A percentile compares a stretch with the other conserved stretches of the same genome.
These are phyloP conservation scores for Drosophila guanche DNA, from an alignment of 1,140 invertebrate genomes.

Conservation along the genomic window DNA sequence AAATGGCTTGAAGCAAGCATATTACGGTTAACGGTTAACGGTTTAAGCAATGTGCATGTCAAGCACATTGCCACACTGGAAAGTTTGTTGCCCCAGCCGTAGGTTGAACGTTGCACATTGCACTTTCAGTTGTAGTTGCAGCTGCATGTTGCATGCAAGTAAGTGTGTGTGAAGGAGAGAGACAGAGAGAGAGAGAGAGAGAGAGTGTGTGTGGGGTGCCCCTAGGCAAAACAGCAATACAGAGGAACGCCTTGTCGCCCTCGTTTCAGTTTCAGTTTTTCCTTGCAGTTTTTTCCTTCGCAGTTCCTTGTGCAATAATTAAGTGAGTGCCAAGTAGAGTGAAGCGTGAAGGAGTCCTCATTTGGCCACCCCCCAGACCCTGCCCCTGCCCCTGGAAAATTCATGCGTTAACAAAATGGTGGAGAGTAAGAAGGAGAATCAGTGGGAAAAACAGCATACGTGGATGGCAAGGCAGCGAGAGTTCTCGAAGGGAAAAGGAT, in stretches of 20 bases:
- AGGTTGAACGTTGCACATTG: too few relatives aligned
- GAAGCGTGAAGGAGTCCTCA: slow-evolving; percentile 69
- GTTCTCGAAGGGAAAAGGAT: background rate
- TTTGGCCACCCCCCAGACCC: slow-evolving; percentile 54
- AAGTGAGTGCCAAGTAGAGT: slow-evolving; percentile 79
- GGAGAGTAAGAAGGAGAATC: slow-evolving; percentile 1
- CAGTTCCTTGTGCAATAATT: slow-evolving; percentile 74
- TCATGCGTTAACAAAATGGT: slow-evolving; percentile 70
- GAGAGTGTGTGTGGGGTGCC: slow-evolving; percentile 12
- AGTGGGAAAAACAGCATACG: background rate
- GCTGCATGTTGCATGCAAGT: slow-evolving; percentile 20
- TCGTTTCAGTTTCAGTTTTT: slow-evolving; percentile 52
- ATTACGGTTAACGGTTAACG: slow-evolving; percentile 33
- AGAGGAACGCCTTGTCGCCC: slow-evolving; percentile 62
- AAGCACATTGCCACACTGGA: slow-evolving; percentile 71
- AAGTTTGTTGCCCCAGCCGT: slow-evolving; percentile 75
- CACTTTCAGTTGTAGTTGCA: slow-evolving; percentile 39
- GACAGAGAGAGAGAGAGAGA: too few relatives aligned
- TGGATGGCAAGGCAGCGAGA: background rate
- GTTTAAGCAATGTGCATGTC: slow-evolving; percentile 67
- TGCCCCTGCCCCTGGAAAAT: slow-evolving; percentile 44
- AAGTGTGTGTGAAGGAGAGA: too few relatives aligned
- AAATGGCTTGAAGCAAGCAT: slow-evolving; percentile 54
- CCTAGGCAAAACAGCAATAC: slow-evolving; percentile 15
- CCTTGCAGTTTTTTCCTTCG: too few relatives aligned